These are phyloP conservation scores for Lasioglossum baleicum DNA, from an alignment of 1,140 invertebrate genomes.

Conservation along the genomic window DNA sequence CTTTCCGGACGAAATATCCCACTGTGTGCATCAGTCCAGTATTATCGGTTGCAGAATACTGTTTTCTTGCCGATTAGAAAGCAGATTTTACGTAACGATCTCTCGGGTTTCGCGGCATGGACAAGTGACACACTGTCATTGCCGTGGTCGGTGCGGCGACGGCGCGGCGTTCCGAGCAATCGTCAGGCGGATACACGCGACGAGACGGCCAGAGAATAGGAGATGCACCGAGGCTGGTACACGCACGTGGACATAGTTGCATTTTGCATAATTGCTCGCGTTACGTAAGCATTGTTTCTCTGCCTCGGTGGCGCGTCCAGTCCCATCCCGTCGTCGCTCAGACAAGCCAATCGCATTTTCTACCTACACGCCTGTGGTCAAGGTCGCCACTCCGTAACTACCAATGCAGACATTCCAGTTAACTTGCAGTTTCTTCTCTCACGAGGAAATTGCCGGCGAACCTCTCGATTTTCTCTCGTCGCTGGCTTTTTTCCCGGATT, in stretches of 20 bases:
- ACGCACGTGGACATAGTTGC: conserved; percentile 42
- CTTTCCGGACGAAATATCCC: too few relatives aligned
- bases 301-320: background rate
- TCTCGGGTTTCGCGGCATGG: background rate
- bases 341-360: conserved; percentile 58
- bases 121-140: background rate
- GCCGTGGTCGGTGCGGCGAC: background rate
- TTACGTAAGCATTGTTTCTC: conserved; percentile 59
- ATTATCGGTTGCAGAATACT: too few relatives aligned
- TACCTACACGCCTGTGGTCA: conserved; percentile 56
- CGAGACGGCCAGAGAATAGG: conserved; percentile 13
- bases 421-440: background rate
- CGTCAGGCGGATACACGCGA: conserved; percentile 6
- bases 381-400: conserved; percentile 41
- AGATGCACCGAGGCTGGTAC: conserved; percentile 27
- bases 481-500: background rate
- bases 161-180: background rate
- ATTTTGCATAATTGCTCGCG: conserved; percentile 51
- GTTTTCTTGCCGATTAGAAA: background rate
- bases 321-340: conserved; percentile 19
- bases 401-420: conserved; percentile 13
- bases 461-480: background rate
- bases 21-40: too few relatives aligned
- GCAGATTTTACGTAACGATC: conserved; percentile 24
- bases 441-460: background rate